Evolutionary conservation across 2,797 vertebrate genomes (phyloP), one percentile per base, ranked within the genome.

Genomic region (Rhabdophis nuchalis): DNA sequence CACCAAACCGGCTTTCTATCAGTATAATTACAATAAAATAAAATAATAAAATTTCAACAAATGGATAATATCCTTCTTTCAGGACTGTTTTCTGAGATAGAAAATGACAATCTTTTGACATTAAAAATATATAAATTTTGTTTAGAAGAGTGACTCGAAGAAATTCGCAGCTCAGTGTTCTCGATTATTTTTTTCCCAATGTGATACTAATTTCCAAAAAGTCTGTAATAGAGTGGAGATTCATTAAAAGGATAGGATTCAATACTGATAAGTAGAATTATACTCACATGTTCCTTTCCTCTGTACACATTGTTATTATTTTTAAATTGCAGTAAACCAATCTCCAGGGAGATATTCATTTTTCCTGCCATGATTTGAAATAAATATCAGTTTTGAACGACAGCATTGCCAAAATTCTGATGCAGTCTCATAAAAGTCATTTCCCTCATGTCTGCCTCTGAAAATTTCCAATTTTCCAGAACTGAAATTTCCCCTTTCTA

Each of bases 151-250:
- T 13, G 4, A 16, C 93, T 87, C 61, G 92, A 52, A 72, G 96
- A 93, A 90, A 91, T 91, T 90, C 85, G 32, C 7, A 7, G 25
- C 88, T 87, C 25, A 92, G 32, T 95, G 93, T 92, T 87, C 57
- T 60, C 18, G 90, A 92, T 92, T 89, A 95, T 94, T 91, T 36
- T 91, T 86, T 85, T 90, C 89, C 88, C 90, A 89, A 93, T 60
- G 87, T 68, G 91, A 72, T 88, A 3, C 86, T 94, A 91, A 95
- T 68, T 50, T 93, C 93, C 93, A 89, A 91, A 95, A 95, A 93
- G 32, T 89, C 77, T 85, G 93, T 89, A 94, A 87, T 87, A 90
- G 72, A 89, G 93, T 91, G 87, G 36, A 77, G 54, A 88, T 90
- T 64, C 77, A 95, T 85, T 89, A 93, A 32, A 77, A 95, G 18